These are phyloP conservation scores for Hymenochirus boettgeri DNA, from an alignment of 2,113 vertebrate genomes.

Conservation along the genomic window DNA sequence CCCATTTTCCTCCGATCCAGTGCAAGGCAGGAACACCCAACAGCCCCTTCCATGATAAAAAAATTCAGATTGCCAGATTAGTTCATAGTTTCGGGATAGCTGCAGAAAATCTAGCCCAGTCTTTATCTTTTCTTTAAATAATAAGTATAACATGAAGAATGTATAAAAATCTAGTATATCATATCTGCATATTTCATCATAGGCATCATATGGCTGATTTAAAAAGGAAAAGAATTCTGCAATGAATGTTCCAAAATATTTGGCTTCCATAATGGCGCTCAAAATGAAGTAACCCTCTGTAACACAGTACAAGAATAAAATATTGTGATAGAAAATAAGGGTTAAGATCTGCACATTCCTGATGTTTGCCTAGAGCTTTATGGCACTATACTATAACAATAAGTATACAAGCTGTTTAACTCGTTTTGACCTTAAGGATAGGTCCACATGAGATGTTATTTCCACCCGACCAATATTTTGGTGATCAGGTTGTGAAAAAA, in stretches of 20 bases:
- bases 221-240: slow-evolving; percentile 36
- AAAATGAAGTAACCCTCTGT: slow-evolving; percentile 27
- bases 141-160: neutral
- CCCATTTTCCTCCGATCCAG: too few relatives aligned
- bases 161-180: neutral
- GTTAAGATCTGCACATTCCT: slow-evolving; percentile 28
- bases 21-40: too few relatives aligned
- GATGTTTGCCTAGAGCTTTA: slow-evolving; percentile 38
- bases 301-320: neutral
- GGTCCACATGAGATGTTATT: too few relatives aligned
- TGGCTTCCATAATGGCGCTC: slow-evolving; percentile 20
- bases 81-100: too few relatives aligned
- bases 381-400: slow-evolving; percentile 19
- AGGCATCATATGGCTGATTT: slow-evolving; percentile 17
- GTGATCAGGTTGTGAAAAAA: too few relatives aligned
- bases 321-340: slow-evolving; percentile 11
- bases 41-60: too few relatives aligned
- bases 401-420: too few relatives aligned
- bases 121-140: too few relatives aligned
- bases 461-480: too few relatives aligned
- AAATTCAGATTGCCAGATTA: too few relatives aligned
- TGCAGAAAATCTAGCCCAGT: too few relatives aligned
- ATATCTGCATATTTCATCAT: slow-evolving; percentile 12
- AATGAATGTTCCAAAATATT: slow-evolving; percentile 26
- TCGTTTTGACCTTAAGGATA: too few relatives aligned